A percentile compares a stretch with the other conserved stretches of the same genome.
phyloP scores from a whole-genome alignment of 2,797 vertebrate species.

The Poeciliopsis turneri region DNA sequence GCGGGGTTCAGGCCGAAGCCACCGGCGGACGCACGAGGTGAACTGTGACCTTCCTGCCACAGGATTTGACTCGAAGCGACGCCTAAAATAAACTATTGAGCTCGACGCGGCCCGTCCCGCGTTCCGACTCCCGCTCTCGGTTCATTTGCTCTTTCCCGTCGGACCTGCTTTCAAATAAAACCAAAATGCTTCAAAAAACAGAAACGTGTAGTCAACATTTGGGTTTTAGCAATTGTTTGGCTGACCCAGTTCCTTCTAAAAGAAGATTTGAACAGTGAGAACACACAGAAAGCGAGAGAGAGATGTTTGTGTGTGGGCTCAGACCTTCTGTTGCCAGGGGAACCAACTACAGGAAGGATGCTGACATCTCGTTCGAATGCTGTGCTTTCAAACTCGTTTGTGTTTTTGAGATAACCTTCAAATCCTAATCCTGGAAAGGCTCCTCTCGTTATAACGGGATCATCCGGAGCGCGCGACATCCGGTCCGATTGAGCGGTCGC shows the following conservation, averaged over 20 bases:
- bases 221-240: conserved; percentile 28
- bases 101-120: too few relatives aligned
- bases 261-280: conserved; percentile 28
- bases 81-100: not conserved
- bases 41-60: conserved; percentile 55
- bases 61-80: too few relatives aligned
- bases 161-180: too few relatives aligned
- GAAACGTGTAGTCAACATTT: conserved; percentile 16
- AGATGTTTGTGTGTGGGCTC: conserved; percentile 40
- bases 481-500: conserved; percentile 7
- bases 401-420: conserved; percentile 26
- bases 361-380: conserved; percentile 32
- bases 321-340: conserved; percentile 60
- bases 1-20: conserved; percentile 11
- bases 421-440: conserved; percentile 18
- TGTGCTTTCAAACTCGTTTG: conserved; percentile 21
- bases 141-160: too few relatives aligned
- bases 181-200: too few relatives aligned
- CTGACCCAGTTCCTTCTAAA: conserved; percentile 28
- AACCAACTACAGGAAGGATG: conserved; percentile 43
- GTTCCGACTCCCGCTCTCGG: too few relatives aligned
- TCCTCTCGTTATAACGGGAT: conserved; percentile 3
- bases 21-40: conserved; percentile 33
- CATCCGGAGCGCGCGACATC: not conserved
- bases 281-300: not conserved